These are phyloP conservation scores for Aleadryas rufinucha DNA, from an alignment of 2,113 vertebrate species.

Conservation along the genomic window DNA sequence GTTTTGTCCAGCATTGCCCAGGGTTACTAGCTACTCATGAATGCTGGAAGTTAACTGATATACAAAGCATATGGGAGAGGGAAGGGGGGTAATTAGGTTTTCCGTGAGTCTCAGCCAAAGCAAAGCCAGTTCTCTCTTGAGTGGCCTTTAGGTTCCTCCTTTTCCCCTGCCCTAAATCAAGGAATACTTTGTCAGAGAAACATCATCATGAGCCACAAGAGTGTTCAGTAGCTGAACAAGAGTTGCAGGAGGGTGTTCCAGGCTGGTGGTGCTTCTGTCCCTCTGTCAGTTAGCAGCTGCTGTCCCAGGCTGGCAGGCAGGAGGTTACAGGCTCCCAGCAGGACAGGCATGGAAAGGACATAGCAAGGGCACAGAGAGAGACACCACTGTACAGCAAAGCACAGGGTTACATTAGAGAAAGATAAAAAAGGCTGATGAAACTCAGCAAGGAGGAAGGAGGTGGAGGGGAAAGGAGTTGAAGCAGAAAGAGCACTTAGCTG, in stretches of 20 bases:
- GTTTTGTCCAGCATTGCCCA: neutral
- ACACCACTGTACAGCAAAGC: neutral
- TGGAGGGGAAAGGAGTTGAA: neutral
- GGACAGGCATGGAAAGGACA: neutral
- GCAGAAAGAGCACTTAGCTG: neutral
- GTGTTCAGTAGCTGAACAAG: neutral
- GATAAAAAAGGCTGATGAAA: neutral
- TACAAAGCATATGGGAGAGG: neutral
- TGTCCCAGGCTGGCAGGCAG: neutral
- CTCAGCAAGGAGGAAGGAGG: neutral
- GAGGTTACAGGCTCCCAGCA: neutral
- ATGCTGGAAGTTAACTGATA: neutral
- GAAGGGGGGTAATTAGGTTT: neutral
- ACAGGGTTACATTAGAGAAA: fast-evolving
- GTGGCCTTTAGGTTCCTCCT: neutral
- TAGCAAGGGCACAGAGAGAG: neutral
- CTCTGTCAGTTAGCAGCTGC: neutral
- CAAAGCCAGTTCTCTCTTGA: neutral
- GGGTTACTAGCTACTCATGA: neutral
- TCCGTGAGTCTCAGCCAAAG: neutral
- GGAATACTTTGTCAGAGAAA: neutral
- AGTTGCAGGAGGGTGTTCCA: neutral
- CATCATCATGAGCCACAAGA: neutral
- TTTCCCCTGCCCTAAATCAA: neutral
- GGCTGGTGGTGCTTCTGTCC: neutral